A percentile compares a stretch with the other conserved stretches of the same genome.
phyloP scores from a whole-genome alignment of 2,888 invertebrate genomes.

The Vanessa cardui region DNA sequence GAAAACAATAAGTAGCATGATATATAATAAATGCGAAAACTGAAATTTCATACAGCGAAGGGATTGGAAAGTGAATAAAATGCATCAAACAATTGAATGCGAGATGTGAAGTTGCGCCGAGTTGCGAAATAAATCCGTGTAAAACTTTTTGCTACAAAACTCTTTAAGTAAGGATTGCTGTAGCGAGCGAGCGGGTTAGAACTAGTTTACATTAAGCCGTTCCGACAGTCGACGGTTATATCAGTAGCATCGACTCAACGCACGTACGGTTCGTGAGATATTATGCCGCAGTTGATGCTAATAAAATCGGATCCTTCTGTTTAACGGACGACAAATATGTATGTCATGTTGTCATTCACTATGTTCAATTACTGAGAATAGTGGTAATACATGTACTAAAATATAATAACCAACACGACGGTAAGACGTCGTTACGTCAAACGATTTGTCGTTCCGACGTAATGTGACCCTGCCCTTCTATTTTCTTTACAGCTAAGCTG shows the following conservation, averaged over 20 bases:
- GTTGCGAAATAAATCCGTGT: slow-evolving; percentile 37
- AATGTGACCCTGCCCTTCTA: slow-evolving; percentile 1
- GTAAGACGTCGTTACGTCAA: too few relatives aligned
- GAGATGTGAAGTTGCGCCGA: slow-evolving; percentile 17
- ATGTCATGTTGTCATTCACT: too few relatives aligned
- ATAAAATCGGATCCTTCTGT: too few relatives aligned
- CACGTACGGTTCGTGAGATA: too few relatives aligned
- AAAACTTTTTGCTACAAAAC: slow-evolving; percentile 36
- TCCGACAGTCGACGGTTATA: too few relatives aligned
- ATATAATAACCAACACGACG: too few relatives aligned
- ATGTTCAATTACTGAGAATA: too few relatives aligned
- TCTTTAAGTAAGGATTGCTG: slow-evolving; percentile 37
- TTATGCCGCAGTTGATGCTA: too few relatives aligned
- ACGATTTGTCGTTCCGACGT: too few relatives aligned
- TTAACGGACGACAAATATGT: too few relatives aligned
- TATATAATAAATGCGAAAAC: slow-evolving; percentile 1
- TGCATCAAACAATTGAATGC: slow-evolving; percentile 36
- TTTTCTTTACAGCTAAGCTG: slow-evolving; percentile 11
- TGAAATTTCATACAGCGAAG: slow-evolving; percentile 8
- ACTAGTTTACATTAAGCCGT: neutral
- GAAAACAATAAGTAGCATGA: neutral
- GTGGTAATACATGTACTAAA: too few relatives aligned
- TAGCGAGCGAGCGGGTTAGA: slow-evolving; percentile 15
- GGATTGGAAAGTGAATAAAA: slow-evolving; percentile 21
- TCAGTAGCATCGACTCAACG: too few relatives aligned